A percentile compares a stretch with the other conserved stretches of the same genome.
These are phyloP conservation scores for Aspidapion aeneum DNA, from an alignment of 2,888 invertebrate genomes.

Conservation along the genomic window DNA sequence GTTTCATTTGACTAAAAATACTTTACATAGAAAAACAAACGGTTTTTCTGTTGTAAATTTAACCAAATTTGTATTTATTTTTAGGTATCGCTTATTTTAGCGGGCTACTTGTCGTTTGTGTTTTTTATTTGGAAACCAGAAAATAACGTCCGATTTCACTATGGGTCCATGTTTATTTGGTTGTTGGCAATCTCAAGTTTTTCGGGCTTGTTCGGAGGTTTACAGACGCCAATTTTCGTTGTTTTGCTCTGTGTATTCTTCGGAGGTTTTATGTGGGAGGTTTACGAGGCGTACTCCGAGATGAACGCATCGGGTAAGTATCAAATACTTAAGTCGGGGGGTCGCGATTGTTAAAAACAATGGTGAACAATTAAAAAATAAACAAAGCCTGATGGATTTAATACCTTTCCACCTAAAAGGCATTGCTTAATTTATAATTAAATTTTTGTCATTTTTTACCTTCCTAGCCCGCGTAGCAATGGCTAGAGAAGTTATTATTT, in stretches of 20 bases:
- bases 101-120: constrained; percentile 68
- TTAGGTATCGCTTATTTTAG: constrained; percentile 64
- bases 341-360: too few species aligned
- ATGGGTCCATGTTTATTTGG: constrained; percentile 72
- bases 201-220: constrained; percentile 70
- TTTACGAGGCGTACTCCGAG: constrained; percentile 55
- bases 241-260: constrained; percentile 62
- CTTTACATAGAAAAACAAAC: too few species aligned
- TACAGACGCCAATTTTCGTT: constrained; percentile 73
- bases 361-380: too few species aligned
- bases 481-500: too few species aligned
- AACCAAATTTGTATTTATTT: constrained; percentile 35
- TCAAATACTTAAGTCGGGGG: too few species aligned
- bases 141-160: constrained; percentile 62
- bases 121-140: constrained; percentile 73
- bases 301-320: constrained; percentile 48
- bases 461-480: too few species aligned
- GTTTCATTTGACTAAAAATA: too few species aligned
- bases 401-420: too few species aligned
- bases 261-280: constrained; percentile 63
- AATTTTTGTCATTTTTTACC: too few species aligned
- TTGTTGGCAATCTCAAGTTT: constrained; percentile 69
- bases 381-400: too few species aligned
- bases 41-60: too few species aligned
- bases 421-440: too few species aligned